Conservation (phyloP, 2,797 vertebrate species). For the Megaceryle alcyon region DNA sequence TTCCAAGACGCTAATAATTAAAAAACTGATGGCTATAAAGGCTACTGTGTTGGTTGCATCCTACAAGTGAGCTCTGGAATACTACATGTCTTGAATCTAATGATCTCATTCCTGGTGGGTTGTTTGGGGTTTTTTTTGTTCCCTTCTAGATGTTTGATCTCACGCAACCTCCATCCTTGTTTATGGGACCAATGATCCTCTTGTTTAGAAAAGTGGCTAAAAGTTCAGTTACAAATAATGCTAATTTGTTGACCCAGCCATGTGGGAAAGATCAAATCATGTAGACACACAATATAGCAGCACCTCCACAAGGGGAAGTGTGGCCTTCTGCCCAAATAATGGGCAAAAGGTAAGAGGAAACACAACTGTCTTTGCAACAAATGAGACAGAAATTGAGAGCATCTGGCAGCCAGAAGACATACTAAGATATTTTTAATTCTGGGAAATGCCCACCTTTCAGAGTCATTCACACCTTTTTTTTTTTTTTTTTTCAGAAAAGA, state of each 20-base stretch:
- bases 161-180: neutral
- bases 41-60: neutral
- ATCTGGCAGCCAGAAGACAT: neutral
- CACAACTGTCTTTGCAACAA: neutral
- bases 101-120: neutral
- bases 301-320: neutral
- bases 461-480: neutral
- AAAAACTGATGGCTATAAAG: neutral
- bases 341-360: neutral
- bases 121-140: neutral
- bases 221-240: neutral
- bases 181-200: fast-evolving
- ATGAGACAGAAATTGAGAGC: neutral
- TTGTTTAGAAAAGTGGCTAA: neutral
- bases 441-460: neutral
- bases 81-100: neutral
- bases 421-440: neutral
- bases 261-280: neutral
- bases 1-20: neutral
- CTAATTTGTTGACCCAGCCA: neutral
- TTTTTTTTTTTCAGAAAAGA: neutral
- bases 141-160: neutral
- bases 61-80: neutral
- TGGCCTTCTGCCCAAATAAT: neutral
- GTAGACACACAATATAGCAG: neutral